Conservation (phyloP, 2,797 vertebrate species). For the Pogonophryne albipinna region DNA sequence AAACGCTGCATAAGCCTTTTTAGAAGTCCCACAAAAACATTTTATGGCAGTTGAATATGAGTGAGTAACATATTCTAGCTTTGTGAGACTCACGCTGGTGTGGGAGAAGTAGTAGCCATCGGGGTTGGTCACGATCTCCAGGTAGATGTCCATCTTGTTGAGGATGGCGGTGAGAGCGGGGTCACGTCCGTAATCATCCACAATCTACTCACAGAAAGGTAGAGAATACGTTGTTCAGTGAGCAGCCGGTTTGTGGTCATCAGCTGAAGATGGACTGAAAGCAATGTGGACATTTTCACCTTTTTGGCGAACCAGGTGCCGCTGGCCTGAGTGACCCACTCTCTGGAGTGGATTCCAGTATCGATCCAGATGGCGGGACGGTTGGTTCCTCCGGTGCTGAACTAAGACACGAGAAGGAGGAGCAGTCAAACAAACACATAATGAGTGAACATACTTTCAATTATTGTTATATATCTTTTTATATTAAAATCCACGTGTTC, state of each 20-base stretch:
- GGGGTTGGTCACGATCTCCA: constrained; percentile 95
- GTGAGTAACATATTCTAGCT: background rate
- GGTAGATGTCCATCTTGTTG: constrained; percentile 89
- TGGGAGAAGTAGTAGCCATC: constrained; percentile 92
- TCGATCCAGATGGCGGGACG: constrained; percentile 95
- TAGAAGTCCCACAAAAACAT: too few relatives aligned
- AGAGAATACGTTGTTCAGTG: background rate
- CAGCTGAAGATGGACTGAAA: background rate
- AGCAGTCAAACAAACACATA: background rate
- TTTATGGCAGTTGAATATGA: too few relatives aligned
- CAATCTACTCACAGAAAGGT: constrained; percentile 82
- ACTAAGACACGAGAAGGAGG: constrained; percentile 78
- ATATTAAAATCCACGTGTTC: too few relatives aligned
- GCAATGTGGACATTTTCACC: constrained; percentile 75
- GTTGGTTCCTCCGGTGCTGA: constrained; percentile 91
- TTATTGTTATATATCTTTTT: background rate
- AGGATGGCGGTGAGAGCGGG: constrained; percentile 86
- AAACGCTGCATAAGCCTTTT: too few relatives aligned
- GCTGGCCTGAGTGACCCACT: constrained; percentile 96
- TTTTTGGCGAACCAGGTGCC: constrained; percentile 95
- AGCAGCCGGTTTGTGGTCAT: background rate
- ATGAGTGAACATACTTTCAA: background rate
- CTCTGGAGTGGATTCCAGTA: constrained; percentile 96
- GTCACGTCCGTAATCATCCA: constrained; percentile 84
- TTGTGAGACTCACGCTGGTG: constrained; percentile 76